These are phyloP conservation scores for Philhelius pedissequus DNA, from an alignment of 2,888 invertebrate species.

Conservation along the genomic window DNA sequence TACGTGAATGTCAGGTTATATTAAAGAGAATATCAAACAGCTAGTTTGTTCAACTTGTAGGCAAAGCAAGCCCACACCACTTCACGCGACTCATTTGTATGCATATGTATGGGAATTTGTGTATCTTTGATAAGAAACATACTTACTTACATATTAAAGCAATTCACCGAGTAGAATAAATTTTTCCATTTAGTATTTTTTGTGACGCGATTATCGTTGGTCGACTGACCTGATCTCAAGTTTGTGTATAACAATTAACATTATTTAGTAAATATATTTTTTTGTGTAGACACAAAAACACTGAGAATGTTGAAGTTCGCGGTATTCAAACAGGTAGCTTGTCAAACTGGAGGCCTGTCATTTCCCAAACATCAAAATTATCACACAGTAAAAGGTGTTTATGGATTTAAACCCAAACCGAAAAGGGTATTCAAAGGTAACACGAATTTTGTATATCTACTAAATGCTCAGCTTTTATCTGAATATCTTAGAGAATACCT, in stretches of 20 bases:
- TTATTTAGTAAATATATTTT: not conserved
- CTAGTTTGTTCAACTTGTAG: too few species aligned
- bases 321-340: not conserved
- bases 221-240: not conserved
- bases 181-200: not conserved
- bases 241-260: not conserved
- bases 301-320: constrained; percentile 24
- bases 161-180: not conserved
- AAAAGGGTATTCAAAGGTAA: constrained; percentile 75
- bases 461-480: too few species aligned
- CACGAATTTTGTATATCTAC: too few species aligned
- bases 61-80: too few species aligned
- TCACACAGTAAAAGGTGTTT: constrained; percentile 77
- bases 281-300: not conserved
- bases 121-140: too few species aligned
- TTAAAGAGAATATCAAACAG: too few species aligned
- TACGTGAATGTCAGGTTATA: too few species aligned
- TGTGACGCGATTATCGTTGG: not conserved
- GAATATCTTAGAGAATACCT: not conserved
- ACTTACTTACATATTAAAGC: too few species aligned
- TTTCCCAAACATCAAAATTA: constrained; percentile 67
- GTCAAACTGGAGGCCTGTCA: not conserved
- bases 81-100: too few species aligned
- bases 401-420: constrained; percentile 75
- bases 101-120: too few species aligned